Conservation (phyloP, 2,888 invertebrate genomes). For the Tetragonisca angustula region DNA sequence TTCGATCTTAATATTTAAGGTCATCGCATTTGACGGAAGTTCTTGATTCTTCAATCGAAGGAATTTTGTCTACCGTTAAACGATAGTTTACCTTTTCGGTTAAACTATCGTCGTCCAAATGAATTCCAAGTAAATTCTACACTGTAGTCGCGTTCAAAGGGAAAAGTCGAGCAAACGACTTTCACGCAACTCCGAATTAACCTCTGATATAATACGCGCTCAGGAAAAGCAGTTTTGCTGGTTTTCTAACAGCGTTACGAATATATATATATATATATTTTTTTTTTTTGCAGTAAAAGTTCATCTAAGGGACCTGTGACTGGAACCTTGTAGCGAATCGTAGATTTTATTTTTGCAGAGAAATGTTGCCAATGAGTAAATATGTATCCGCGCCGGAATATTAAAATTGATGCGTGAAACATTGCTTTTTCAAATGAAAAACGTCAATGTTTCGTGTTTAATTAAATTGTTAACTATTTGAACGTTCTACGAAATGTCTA, state of each 20-base stretch:
- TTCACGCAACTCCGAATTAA: slow-evolving; percentile 57
- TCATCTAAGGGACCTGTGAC: background rate
- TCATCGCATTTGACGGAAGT: background rate
- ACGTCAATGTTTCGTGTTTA: too few relatives aligned
- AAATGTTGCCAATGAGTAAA: background rate
- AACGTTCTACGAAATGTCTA: too few relatives aligned
- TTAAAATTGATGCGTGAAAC: too few relatives aligned
- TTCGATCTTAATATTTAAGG: background rate
- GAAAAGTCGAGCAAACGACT: slow-evolving; percentile 47
- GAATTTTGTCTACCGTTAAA: background rate
- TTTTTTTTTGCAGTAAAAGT: slow-evolving; percentile 16
- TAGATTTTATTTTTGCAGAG: background rate
- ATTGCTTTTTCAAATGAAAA: too few relatives aligned
- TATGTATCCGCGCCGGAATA: too few relatives aligned
- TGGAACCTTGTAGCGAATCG: background rate
- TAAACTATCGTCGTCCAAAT: slow-evolving; percentile 3
- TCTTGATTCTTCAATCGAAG: background rate
- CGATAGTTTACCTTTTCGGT: too few relatives aligned
- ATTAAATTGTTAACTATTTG: too few relatives aligned
- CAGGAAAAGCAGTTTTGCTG: slow-evolving; percentile 46
- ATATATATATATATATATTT: background rate
- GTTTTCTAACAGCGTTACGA: slow-evolving; percentile 25
- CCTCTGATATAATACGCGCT: slow-evolving; percentile 50
- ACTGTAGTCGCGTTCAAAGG: background rate
- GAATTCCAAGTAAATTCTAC: background rate